Base-by-base conservation (phyloP, 2,113 vertebrate genomes). In the Empidonax traillii region DNA sequence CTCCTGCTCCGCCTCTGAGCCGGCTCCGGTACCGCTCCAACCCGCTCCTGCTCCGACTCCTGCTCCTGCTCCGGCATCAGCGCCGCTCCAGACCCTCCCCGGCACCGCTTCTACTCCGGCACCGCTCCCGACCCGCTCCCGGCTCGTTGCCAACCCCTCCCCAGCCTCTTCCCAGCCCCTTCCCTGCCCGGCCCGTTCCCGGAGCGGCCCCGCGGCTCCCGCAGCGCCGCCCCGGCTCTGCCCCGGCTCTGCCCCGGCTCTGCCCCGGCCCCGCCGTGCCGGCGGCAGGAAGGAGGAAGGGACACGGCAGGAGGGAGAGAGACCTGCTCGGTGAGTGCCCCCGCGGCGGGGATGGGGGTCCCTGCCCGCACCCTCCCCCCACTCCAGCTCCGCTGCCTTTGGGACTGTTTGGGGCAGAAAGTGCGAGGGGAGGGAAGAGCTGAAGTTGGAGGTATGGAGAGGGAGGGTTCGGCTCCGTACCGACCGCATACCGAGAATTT, bases 291-390 rank as follows among this genome's bases (percentile, higher is more conserved):
- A 92, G 89, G 89, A 95, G 81, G 81, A 90, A 89, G 68, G 86
- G 59, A 89, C 76, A 3, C 86, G 59, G 90, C 71, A 47, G 15
- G n/a, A 63, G 72, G 59, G 67, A 35, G 46, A 58, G 47, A 17
- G 90, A 52, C 62, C 80, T 33, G 89, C 81, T 33, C 49, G 83
- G 95, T 94, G 79, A 97, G 95, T 91, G 63, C 55, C n/a, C 59
- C 24, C 55, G 65, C 9, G 46, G 58, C 5, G 47, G 41, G 25
- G 25, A 20, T 15, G 56, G 39, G 35, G 55, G 41, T 5, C 35
- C 51, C 62, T n/a, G 49, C 31, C 46, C 23, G 10, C 8, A 14
- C 24, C 46, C 10, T 21, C 55, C 31, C 35, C 8, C 46, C 55
- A 28, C 35, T 21, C 41, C 25, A 5, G 77, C 27, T 24, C 0